These are phyloP conservation scores for Dynastes grantii DNA, from an alignment of 2,888 invertebrate species.

Conservation along the genomic window DNA sequence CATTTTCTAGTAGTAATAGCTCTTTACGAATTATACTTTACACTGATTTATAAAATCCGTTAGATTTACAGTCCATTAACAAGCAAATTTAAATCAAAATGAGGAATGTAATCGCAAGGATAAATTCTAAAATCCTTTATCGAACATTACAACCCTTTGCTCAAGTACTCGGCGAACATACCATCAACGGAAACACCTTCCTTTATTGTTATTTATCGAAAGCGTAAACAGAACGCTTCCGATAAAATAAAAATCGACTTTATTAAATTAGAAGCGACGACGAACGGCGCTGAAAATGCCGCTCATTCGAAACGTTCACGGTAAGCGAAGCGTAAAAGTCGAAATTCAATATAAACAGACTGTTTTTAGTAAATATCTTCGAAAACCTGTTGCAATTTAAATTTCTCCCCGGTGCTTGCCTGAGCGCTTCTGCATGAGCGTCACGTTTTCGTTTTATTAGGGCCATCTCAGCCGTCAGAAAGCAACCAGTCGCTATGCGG, in stretches of 20 bases:
- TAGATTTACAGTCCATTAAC: no score
- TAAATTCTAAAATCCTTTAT: no score
- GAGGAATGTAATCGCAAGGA: no score
- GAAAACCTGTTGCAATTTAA: conserved; percentile 68
- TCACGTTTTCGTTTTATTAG: conserved; percentile 69
- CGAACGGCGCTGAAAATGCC: conserved; percentile 24
- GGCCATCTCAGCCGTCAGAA: conserved; percentile 66
- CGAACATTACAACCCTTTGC: no score
- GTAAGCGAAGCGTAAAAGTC: conserved; percentile 57
- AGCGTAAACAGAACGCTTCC: neutral
- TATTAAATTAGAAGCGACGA: conserved; percentile 41
- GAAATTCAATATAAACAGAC: conserved; percentile 64
- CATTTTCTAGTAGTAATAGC: no score
- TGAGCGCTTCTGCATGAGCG: conserved; percentile 64
- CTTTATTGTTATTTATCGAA: neutral
- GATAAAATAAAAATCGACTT: conserved; percentile 43
- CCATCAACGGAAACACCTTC: neutral
- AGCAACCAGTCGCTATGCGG: conserved; percentile 65
- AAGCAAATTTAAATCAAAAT: no score
- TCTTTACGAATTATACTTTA: no score
- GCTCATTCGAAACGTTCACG: conserved; percentile 39
- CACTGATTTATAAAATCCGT: no score
- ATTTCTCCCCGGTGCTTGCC: conserved; percentile 63
- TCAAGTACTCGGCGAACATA: no score
- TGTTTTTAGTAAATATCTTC: conserved; percentile 57